Base-by-base conservation (phyloP, 2,113 vertebrate genomes). In the Antigone vipio region DNA sequence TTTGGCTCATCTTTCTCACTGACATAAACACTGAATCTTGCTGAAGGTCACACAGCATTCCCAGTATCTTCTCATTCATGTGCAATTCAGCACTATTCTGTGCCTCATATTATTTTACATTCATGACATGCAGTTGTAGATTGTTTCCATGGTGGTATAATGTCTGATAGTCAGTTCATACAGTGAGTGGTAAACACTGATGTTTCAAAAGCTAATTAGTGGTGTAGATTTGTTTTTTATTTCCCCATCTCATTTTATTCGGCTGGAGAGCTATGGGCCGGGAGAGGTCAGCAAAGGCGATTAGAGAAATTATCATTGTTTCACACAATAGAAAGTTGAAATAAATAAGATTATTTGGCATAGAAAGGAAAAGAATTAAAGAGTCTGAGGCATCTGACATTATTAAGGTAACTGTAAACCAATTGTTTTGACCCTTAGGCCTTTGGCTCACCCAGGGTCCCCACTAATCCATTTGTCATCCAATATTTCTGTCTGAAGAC, bases 171-270 rank as follows among this genome's bases (percentile, higher is more conserved):
- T 63, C 44, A 68, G 24, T 81, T 87, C 82, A 76, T 58, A n/a
- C 49, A 83, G 42, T 35, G 85, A 82, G 73, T 35, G 49, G 94
- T 66, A 97, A 93, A 82, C 49, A 69, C 14, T 38, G 52, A 81
- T 52, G 78, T 80, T 85, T 80, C 60, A 67, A 93, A 83, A 95
- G 55, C 92, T 90, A 91, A 89, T 95, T 87, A 88, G 81, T 62
- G 45, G 19, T 50, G 40, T 68, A 81, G 89, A 72, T 81, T 79
- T 82, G 44, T 1, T 73, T 89, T 91, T 92, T 85, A 79, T 67
- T 89, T 42, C 50, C 27, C 50, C 63, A 69, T 91, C 87, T 85
- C 74, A 53, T 64, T 85, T 88, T 95, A 89, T 92, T 93, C 89
- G 89, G 86, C 83, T 91, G 74, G 40, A 91, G 71, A 95, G 63